Percentiles rank a stretch among this genome's conserved stretches.
Evolutionary conservation across 2,888 invertebrate species (phyloP).

Genomic region (Heterodera filipjevi): DNA sequence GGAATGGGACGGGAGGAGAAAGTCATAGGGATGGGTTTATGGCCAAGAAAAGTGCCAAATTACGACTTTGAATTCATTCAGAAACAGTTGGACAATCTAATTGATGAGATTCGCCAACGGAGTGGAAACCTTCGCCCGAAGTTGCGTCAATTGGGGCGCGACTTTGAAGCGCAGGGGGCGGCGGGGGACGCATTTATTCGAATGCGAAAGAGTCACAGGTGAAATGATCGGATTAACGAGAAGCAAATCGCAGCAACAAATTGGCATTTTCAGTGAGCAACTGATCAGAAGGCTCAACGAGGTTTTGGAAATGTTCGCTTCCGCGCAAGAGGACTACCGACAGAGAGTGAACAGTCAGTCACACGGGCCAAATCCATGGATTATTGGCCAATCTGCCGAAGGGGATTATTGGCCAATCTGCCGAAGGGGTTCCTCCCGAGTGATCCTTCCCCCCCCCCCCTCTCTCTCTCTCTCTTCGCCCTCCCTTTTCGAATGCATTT

Average conservation of each 20-base stretch:
- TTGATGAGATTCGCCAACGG: constrained; percentile 46
- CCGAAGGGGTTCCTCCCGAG: no score
- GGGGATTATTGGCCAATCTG: no score
- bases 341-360: constrained; percentile 58
- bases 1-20: no score
- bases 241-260: not conserved
- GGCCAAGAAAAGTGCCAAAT: no score
- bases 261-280: constrained; percentile 45
- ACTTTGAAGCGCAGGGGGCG: constrained; percentile 38
- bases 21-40: no score
- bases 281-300: constrained; percentile 52
- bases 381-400: not conserved
- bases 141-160: constrained; percentile 39
- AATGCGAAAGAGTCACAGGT: constrained; percentile 18
- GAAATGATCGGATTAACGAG: not conserved
- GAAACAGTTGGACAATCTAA: constrained; percentile 57
- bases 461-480: no score
- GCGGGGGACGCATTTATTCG: constrained; percentile 11
- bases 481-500: no score
- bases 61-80: constrained; percentile 27
- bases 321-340: constrained; percentile 58
- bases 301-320: constrained; percentile 55
- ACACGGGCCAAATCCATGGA: not conserved
- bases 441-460: no score
- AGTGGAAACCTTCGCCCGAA: constrained; percentile 40